Evolutionary conservation across 2,888 invertebrate species (phyloP).

Genomic region (Cosmorhoe ocellata): DNA sequence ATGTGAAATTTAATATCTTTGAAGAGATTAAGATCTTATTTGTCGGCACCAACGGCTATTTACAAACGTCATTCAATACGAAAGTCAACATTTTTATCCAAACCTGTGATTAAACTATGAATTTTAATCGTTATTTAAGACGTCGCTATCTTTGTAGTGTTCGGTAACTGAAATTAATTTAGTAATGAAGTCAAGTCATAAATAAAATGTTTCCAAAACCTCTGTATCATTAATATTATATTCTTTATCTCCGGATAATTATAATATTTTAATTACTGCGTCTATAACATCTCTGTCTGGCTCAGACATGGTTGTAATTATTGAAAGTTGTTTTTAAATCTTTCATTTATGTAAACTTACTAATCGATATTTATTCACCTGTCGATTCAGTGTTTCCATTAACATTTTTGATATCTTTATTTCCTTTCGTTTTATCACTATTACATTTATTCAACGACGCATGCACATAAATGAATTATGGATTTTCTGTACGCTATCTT

Average conservation of each 20-base stretch:
- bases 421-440: not conserved
- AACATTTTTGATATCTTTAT: conserved; percentile 12
- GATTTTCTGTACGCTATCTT: conserved; percentile 1
- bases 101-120: conserved; percentile 40
- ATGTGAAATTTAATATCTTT: conserved; percentile 14
- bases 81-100: conserved; percentile 15
- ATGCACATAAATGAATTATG: not conserved
- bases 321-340: conserved; percentile 4
- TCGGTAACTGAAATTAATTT: conserved; percentile 33
- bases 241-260: conserved; percentile 19
- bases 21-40: conserved; percentile 7
- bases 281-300: conserved; percentile 8
- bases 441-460: not conserved
- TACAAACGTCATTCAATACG: conserved; percentile 15
- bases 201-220: conserved; percentile 24
- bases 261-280: conserved; percentile 20
- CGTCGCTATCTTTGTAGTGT: conserved; percentile 40
- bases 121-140: conserved; percentile 38
- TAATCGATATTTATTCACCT: conserved; percentile 9
- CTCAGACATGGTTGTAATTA: conserved; percentile 4
- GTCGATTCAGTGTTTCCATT: not conserved
- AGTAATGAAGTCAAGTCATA: conserved; percentile 39
- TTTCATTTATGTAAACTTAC: conserved; percentile 11
- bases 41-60: conserved; percentile 17
- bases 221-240: conserved; percentile 26